Percentiles rank a stretch among this genome's conserved stretches.
Evolutionary conservation across 2,113 vertebrate species (phyloP).

Genomic region (Natator depressus): DNA sequence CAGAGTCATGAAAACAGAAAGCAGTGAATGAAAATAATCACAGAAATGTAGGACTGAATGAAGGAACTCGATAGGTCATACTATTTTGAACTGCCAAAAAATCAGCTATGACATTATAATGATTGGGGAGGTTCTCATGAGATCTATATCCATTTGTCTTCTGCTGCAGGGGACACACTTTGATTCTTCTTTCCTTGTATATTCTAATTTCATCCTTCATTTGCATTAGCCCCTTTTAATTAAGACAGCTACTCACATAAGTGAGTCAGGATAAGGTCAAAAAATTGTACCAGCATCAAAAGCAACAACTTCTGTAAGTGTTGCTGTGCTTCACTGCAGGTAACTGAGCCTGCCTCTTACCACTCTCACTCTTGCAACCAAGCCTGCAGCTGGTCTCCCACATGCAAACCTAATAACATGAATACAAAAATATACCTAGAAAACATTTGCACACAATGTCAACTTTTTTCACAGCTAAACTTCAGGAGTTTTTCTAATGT

Average conservation of each 20-base stretch:
- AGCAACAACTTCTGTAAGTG: not conserved
- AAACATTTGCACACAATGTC: not conserved
- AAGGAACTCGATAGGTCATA: not conserved
- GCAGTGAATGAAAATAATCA: not conserved
- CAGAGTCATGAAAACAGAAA: not conserved
- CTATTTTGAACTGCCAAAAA: not conserved
- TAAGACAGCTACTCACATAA: not conserved
- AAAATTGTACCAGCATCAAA: not conserved
- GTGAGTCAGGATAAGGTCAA: not conserved
- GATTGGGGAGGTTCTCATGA: not conserved
- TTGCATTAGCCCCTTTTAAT: not conserved
- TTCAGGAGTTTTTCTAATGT: slow-evolving; percentile 8
- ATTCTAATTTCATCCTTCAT: not conserved
- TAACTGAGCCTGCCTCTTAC: fast-evolving
- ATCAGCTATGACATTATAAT: not conserved
- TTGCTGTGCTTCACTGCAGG: fast-evolving
- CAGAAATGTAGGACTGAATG: not conserved
- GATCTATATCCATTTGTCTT: not conserved
- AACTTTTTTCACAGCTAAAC: not conserved
- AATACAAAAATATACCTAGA: not conserved
- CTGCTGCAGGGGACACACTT: not conserved
- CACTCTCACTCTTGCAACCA: fast-evolving
- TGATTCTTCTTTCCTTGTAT: not conserved
- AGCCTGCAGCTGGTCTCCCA: not conserved
- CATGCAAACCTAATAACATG: fast-evolving